Percentiles rank a stretch among this genome's conserved stretches.
Evolutionary conservation across 2,113 vertebrate species (phyloP).

Genomic region (Aspiorhynchus laticeps): DNA sequence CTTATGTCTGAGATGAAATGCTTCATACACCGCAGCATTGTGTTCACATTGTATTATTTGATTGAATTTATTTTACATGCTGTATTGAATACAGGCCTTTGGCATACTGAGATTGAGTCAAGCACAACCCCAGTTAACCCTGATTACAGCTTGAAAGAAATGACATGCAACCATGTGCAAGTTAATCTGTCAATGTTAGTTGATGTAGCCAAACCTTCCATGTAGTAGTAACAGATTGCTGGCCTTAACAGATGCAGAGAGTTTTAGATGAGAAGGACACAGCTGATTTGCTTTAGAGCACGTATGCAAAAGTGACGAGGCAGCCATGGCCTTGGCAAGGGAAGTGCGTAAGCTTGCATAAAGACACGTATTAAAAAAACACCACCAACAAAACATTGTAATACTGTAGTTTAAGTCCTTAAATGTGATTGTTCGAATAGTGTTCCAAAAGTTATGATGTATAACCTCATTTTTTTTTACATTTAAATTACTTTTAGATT

Average conservation of each 20-base stretch:
- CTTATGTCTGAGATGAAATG: not conserved
- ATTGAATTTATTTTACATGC: not conserved
- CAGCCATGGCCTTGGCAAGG: not conserved
- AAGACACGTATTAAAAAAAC: not conserved
- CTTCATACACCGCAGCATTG: not conserved
- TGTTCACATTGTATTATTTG: not conserved
- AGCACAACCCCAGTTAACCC: not conserved
- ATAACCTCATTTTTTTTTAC: not conserved
- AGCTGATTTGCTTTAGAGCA: constrained; percentile 13
- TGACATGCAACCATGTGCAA: not conserved
- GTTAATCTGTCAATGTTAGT: constrained; percentile 21
- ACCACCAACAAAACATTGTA: too few relatives aligned
- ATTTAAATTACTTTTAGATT: not conserved
- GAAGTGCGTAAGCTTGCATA: constrained; percentile 7
- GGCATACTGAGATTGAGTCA: not conserved
- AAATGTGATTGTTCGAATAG: not conserved
- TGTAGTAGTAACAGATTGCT: constrained; percentile 9
- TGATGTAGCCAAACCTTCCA: constrained; percentile 13
- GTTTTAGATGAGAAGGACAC: not conserved
- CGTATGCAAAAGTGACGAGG: not conserved
- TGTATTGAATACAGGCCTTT: not conserved
- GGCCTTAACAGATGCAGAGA: constrained; percentile 11
- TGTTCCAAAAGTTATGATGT: not conserved
- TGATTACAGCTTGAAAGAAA: constrained; percentile 9
- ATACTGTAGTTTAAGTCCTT: not conserved